Base-by-base conservation (phyloP, 2,113 vertebrate species). In the Centropus unirufus region DNA sequence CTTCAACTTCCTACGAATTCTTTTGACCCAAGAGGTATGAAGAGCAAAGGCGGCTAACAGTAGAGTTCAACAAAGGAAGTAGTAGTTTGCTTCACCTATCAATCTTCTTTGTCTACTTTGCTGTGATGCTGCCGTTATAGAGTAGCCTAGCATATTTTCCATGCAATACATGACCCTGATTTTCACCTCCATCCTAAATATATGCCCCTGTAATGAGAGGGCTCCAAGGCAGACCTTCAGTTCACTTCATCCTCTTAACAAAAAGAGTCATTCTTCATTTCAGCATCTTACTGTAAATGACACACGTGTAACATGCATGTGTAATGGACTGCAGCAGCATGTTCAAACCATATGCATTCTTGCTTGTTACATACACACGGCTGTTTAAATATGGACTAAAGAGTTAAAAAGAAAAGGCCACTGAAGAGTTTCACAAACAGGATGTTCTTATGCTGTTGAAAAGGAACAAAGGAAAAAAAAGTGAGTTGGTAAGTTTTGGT, bases 241-340 rank as follows among this genome's bases (percentile, higher is more conserved):
- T 12, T 91, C 29, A 8, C 39, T 24, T 15, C 24, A 77, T 16
- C 9, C 15, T 39, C 21, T 61, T 51, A 62, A 49, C 18, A 79
- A 40, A 26, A 47, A 3, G 4, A 49, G 29, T 5, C 32, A 66
- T 19, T 16, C 40, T 63, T 54, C n/a, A 40, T 27, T 62, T 49
- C 77, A 74, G 7, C 36, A 30, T 27, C 67, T 51, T 29, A 17
- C 27, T 64, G 8, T 2, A 11, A 2, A 4, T 2, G 19, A 30
- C 17, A 13, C 30, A 23, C 0, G 7, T 4, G 14, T 6, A 58
- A 24, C 27, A 6, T 1, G 3, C 6, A 22, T 6, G 8, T 17
- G 11, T 23, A 36, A 66, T 24, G 66, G 68, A 30, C 1, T 40
- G 36, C 61, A 61, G 61, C 36, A 74, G 49, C 57, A 21, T n/a